phyloP scores from a whole-genome alignment of 2,888 invertebrate genomes.

The Catotricha subobsoleta region DNA sequence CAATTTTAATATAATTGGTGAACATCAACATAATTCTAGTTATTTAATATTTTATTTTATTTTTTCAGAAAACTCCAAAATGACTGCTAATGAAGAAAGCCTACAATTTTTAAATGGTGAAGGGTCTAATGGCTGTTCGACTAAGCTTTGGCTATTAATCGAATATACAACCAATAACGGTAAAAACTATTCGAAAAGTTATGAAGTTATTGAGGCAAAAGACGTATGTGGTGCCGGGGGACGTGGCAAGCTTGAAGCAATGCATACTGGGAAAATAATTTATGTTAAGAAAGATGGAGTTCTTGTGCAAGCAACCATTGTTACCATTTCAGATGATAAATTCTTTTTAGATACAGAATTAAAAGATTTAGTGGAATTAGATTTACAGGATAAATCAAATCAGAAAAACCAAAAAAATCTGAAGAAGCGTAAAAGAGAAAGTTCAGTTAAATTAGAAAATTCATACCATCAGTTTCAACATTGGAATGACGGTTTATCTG shows the following conservation, averaged over 20 bases:
- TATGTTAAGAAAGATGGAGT: constrained; percentile 4
- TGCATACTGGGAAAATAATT: constrained; percentile 9
- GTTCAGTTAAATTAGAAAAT: too few relatives aligned
- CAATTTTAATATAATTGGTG: too few relatives aligned
- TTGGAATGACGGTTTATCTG: too few relatives aligned
- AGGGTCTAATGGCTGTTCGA: neutral
- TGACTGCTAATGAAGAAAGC: too few relatives aligned
- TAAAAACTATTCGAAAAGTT: neutral
- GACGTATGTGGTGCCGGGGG: neutral
- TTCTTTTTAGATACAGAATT: constrained; percentile 10
- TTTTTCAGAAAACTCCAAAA: too few relatives aligned
- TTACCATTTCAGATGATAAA: constrained; percentile 11
- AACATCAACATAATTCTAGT: too few relatives aligned
- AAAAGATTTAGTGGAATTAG: constrained; percentile 6
- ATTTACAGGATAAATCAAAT: too few relatives aligned
- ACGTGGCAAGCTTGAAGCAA: neutral
- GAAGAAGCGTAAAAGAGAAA: too few relatives aligned
- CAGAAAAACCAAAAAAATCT: too few relatives aligned
- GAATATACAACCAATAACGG: neutral
- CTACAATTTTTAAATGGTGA: too few relatives aligned
- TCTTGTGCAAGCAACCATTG: constrained; percentile 8
- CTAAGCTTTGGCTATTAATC: neutral
- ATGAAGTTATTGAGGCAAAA: neutral
- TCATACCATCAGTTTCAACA: too few relatives aligned
- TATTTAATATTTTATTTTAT: too few relatives aligned